Evolutionary conservation across 2,113 vertebrate species (phyloP), one percentile per base, ranked within the genome.

Genomic region (Indicator indicator): DNA sequence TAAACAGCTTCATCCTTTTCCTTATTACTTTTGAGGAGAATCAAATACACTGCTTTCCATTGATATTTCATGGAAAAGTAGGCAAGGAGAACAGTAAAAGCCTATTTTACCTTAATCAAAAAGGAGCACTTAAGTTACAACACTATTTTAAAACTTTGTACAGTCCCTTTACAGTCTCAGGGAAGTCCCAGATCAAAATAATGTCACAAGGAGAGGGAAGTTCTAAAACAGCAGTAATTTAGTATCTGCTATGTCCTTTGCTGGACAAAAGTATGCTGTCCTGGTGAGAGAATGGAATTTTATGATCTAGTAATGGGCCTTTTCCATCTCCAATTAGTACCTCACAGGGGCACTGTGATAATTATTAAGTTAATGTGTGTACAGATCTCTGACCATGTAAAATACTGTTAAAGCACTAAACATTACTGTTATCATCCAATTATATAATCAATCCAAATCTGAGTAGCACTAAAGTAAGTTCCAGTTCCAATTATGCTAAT

Each of bases 341-440:
- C 78, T 89, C 92, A 90, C 55, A 85, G 78, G 86, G 77, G 46
- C 63, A 90, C 27, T 28, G 64, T 73, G 80, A 92, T 92, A 67
- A 94, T 93, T 92, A 92, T 87, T 93, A 94, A 92, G 86, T 73
- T 93, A 95, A 85, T 91, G 81, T 94, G 94, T 96, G 93, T 59
- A 70, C 63, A 95, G 86, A 32, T 59, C 67, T 93, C 84, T 91
- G 84, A 67, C 64, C 81, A 85, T 75, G 81, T 92, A 90, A 88
- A 94, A 86, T 78, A 92, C 70, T 60, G 70, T 74, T 92, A 32
- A 92, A 93, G 59, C 82, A 67, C 33, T 87, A 90, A 89, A 74
- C 68, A 64, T 92, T 92, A 87, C 75, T 74, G 46, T 94, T 90
- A 94, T 90, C 46, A 56, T 87, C 52, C 71, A 89, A 89, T 95